phyloP scores from a whole-genome alignment of 2,888 invertebrate genomes.

The Drosophila mimetica region DNA sequence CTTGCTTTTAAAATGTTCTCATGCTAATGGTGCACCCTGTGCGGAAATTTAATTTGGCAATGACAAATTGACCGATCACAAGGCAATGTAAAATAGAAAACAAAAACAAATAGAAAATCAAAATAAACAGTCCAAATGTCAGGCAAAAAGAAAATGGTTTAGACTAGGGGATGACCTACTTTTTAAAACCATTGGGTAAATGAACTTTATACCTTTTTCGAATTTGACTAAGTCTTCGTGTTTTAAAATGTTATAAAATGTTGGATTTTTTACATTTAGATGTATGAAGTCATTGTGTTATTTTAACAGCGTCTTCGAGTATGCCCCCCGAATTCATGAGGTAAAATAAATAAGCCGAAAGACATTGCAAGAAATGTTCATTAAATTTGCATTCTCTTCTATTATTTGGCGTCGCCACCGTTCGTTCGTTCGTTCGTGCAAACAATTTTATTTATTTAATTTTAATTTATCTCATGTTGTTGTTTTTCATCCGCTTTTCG shows the following conservation, averaged over 20 bases:
- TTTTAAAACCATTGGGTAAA: neutral
- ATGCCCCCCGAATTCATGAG: neutral
- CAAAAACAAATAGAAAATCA: conserved; percentile 7
- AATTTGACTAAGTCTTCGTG: too few species aligned
- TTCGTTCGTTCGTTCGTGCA: neutral
- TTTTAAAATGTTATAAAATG: neutral
- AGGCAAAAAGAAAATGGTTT: too few species aligned
- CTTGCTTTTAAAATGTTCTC: conserved; percentile 13
- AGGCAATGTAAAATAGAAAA: conserved; percentile 31
- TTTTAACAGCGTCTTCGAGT: neutral
- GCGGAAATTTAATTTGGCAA: conserved; percentile 63
- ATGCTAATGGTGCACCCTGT: conserved; percentile 5
- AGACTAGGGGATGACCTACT: neutral
- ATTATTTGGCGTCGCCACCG: conserved; percentile 4
- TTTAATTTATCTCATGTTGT: conserved; percentile 44
- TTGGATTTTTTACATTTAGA: too few species aligned
- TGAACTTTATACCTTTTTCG: too few species aligned
- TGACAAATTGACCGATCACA: conserved; percentile 54
- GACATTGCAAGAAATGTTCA: conserved; percentile 22
- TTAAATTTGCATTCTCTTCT: conserved; percentile 36
- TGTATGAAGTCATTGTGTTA: neutral
- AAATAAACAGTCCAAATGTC: conserved; percentile 7
- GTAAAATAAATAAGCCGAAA: conserved; percentile 6
- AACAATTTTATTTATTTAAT: conserved; percentile 50
- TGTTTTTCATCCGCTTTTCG: conserved; percentile 13